These are phyloP conservation scores for Pipa parva DNA, from an alignment of 2,113 vertebrate genomes.

Conservation along the genomic window DNA sequence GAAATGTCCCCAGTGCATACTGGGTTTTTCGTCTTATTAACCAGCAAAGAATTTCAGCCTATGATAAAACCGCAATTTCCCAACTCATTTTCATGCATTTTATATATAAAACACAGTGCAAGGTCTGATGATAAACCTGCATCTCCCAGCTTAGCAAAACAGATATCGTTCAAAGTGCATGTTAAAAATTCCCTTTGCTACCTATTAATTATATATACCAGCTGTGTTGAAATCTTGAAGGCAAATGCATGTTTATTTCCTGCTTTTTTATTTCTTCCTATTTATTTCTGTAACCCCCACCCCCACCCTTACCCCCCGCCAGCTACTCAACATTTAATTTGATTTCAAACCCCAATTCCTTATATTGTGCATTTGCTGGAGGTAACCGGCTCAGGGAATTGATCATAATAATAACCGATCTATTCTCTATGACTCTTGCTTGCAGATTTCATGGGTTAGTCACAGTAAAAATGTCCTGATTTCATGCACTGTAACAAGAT, in stretches of 20 bases:
- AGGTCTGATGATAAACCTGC: slow-evolving; percentile 28
- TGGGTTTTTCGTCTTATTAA: not conserved
- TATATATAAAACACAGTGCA: slow-evolving; percentile 35
- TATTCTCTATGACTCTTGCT: slow-evolving; percentile 6
- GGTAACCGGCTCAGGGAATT: slow-evolving; percentile 20
- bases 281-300: not conserved
- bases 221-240: slow-evolving; percentile 24
- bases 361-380: slow-evolving; percentile 30
- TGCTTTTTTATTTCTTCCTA: not conserved
- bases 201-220: slow-evolving; percentile 41
- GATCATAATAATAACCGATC: slow-evolving; percentile 23
- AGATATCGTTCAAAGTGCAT: slow-evolving; percentile 36
- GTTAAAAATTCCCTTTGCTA: slow-evolving; percentile 34
- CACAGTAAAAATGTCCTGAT: slow-evolving; percentile 34
- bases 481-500: slow-evolving; percentile 37
- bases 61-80: slow-evolving; percentile 33
- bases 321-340: slow-evolving; percentile 4
- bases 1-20: not conserved
- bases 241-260: slow-evolving; percentile 18
- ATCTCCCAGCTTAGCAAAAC: slow-evolving; percentile 36
- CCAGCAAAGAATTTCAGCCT: not conserved
- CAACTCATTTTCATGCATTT: slow-evolving; percentile 23
- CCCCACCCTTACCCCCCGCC: not conserved
- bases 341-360: not conserved
- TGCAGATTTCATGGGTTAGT: slow-evolving; percentile 30